phyloP scores from a whole-genome alignment of 2,888 invertebrate genomes.

The Bellardia pandia region DNA sequence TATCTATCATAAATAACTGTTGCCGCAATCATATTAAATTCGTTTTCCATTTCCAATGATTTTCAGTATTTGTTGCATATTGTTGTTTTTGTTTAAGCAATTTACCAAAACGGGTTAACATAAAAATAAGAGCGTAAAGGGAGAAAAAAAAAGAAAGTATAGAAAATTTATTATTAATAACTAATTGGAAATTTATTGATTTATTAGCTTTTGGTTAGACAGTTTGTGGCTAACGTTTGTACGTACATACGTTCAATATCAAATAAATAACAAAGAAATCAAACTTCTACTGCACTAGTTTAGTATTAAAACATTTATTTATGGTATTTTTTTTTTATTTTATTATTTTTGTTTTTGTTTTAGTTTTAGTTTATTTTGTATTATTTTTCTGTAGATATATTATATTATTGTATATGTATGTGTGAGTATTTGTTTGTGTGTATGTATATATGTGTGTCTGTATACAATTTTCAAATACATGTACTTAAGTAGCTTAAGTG shows the following conservation, averaged over 20 bases:
- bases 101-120: not conserved
- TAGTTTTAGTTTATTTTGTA: not conserved
- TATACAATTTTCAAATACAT: not conserved
- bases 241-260: conserved; percentile 73
- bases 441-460: conserved; percentile 14
- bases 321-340: not conserved
- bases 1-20: conserved; percentile 99
- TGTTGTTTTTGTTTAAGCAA: not conserved
- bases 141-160: conserved; percentile 67
- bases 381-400: not conserved
- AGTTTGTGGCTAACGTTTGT: conserved; percentile 40
- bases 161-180: conserved; percentile 78
- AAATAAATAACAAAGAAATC: conserved; percentile 76
- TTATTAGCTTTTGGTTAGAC: conserved; percentile 72
- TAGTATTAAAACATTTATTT: conserved; percentile 49
- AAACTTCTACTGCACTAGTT: conserved; percentile 20
- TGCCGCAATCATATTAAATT: not conserved
- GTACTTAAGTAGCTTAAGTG: conserved; percentile 7
- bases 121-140: conserved; percentile 49
- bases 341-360: not conserved
- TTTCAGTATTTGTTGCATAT: too few species aligned
- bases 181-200: conserved; percentile 80
- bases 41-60: too few species aligned
- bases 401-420: not conserved
- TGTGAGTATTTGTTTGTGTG: not conserved